These are phyloP conservation scores for Heterohyrax brucei DNA, from an alignment of 2,797 vertebrate genomes.

Conservation along the genomic window DNA sequence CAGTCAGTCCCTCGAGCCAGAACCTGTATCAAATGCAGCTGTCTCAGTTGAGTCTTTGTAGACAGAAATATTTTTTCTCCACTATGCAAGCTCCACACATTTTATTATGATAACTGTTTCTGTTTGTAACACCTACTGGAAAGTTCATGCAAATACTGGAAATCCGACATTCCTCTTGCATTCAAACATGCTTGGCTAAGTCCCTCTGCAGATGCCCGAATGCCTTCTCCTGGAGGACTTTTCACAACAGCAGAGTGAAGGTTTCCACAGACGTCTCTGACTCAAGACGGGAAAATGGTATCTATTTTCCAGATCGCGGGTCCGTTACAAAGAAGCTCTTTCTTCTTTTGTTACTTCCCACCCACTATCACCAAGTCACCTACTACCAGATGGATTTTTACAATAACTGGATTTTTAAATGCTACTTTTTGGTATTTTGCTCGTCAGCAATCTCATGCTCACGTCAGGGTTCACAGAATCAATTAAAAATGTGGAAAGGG, in stretches of 20 bases:
- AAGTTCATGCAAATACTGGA: background rate
- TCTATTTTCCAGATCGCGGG: background rate
- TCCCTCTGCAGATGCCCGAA: background rate
- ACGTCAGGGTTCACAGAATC: fast-evolving
- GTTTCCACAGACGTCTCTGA: background rate
- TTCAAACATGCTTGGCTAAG: background rate
- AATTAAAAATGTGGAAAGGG: background rate
- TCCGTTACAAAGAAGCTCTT: background rate
- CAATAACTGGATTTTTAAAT: background rate
- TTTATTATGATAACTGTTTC: background rate
- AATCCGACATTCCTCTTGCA: conserved; percentile 8
- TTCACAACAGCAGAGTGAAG: background rate
- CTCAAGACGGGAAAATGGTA: background rate
- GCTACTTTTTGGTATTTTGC: background rate
- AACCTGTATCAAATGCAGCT: fast-evolving
- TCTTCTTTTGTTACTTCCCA: background rate
- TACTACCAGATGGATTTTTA: background rate
- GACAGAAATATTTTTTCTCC: background rate
- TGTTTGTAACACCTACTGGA: conserved; percentile 38
- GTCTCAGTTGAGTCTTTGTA: background rate
- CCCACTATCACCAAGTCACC: background rate
- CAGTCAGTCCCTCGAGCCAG: background rate
- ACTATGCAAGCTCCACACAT: fast-evolving
- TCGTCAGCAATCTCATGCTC: background rate
- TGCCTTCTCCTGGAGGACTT: background rate